phyloP scores from a whole-genome alignment of 92 coral and sea anemone genomes.

The Chrysogorgia sp. region DNA sequence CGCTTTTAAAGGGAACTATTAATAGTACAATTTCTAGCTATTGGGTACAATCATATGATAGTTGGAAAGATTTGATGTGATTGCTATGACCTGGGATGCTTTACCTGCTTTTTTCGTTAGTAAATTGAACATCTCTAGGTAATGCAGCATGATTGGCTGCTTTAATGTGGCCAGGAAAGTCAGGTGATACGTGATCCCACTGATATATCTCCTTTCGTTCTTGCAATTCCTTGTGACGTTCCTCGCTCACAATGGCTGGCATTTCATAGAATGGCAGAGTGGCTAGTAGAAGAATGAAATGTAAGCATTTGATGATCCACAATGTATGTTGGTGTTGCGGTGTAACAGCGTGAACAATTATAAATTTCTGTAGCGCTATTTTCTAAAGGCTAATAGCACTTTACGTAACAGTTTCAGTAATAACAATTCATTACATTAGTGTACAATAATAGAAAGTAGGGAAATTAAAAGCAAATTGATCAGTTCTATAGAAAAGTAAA shows the following conservation, averaged over 20 bases:
- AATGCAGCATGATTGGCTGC: conserved; percentile 48
- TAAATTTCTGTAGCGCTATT: no score
- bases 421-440: no score
- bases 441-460: no score
- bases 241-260: conserved; percentile 63
- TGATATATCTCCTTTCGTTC: conserved; percentile 60
- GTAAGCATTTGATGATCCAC: background rate
- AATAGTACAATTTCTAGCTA: no score
- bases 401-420: background rate
- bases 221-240: conserved; percentile 66
- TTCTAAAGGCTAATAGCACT: background rate
- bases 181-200: conserved; percentile 56
- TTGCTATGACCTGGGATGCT: no score
- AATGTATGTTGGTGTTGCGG: background rate
- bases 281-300: background rate
- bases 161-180: conserved; percentile 69
- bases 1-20: no score
- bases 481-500: no score
- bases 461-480: no score
- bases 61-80: no score
- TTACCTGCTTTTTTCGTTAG: conserved; percentile 46
- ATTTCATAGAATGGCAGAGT: conserved; percentile 59
- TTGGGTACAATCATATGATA: no score
- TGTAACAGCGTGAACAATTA: background rate
- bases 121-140: conserved; percentile 72